Evolutionary conservation across 2,113 vertebrate genomes (phyloP).

Genomic region (Lagopus muta): DNA sequence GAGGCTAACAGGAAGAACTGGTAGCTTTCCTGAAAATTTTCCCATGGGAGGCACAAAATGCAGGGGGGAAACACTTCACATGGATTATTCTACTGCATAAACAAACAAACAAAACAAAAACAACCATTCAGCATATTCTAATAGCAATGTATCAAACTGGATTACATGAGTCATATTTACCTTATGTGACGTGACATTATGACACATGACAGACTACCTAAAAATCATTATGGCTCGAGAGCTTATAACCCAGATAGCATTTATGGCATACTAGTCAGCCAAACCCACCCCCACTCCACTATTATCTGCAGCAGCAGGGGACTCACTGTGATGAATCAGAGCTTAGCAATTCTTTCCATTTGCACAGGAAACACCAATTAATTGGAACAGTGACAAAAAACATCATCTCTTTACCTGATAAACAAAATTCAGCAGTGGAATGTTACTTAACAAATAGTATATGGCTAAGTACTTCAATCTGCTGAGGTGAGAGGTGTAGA

Average conservation of each 20-base stretch:
- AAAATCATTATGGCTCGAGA: constrained; percentile 3
- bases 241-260: neutral
- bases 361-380: constrained; percentile 49
- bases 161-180: constrained; percentile 32
- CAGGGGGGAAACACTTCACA: neutral
- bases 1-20: neutral
- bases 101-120: neutral
- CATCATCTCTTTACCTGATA: constrained; percentile 11
- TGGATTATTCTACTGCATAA: neutral
- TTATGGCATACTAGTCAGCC: constrained; percentile 23
- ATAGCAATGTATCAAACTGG: neutral
- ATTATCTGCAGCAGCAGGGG: neutral
- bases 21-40: neutral
- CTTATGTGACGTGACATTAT: constrained; percentile 9
- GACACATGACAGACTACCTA: constrained; percentile 8
- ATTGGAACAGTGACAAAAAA: constrained; percentile 14
- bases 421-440: constrained; percentile 37
- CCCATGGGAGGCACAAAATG: neutral
- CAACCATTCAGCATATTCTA: neutral
- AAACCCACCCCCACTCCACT: neutral
- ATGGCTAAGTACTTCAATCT: neutral
- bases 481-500: constrained; percentile 17
- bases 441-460: constrained; percentile 44
- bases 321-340: neutral
- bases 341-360: constrained; percentile 21